A percentile compares a stretch with the other conserved stretches of the same genome.
Evolutionary conservation across 2,113 vertebrate genomes (phyloP).

Genomic region (Crotophaga sulcirostris): DNA sequence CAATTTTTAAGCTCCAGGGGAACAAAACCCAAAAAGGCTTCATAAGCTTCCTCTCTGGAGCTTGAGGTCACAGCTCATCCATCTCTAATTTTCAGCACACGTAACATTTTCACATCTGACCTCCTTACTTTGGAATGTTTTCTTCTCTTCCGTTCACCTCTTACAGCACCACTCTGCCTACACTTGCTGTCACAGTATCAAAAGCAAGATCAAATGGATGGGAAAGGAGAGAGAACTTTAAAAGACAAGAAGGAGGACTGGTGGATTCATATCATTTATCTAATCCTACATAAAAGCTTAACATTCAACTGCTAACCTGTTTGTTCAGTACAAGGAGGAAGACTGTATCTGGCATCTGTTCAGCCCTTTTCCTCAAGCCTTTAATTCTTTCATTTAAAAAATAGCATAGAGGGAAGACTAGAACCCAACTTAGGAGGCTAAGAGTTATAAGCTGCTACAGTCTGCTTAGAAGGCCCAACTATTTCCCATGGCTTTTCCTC

Average conservation of each 20-base stretch:
- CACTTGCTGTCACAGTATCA: neutral
- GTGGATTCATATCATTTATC: neutral
- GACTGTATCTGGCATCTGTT: neutral
- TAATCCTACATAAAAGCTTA: neutral
- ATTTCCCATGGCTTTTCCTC: rapidly evolving
- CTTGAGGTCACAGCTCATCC: neutral
- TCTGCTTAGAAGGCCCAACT: neutral
- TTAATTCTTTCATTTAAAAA: neutral
- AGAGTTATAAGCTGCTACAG: neutral
- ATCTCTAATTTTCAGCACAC: neutral
- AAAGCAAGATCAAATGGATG: neutral
- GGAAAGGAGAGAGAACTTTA: neutral
- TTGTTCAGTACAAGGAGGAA: neutral
- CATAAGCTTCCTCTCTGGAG: neutral
- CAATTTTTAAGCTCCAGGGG: neutral
- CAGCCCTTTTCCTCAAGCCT: neutral
- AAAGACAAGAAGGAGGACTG: neutral
- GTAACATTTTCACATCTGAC: neutral
- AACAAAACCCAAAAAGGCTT: neutral
- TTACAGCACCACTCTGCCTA: neutral
- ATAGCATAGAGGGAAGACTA: neutral
- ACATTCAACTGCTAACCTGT: neutral
- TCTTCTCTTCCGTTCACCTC: neutral
- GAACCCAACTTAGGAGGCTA: neutral
- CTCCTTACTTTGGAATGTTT: neutral